Base-by-base conservation (phyloP, 2,888 invertebrate genomes). In the Euzophera pinguis region DNA sequence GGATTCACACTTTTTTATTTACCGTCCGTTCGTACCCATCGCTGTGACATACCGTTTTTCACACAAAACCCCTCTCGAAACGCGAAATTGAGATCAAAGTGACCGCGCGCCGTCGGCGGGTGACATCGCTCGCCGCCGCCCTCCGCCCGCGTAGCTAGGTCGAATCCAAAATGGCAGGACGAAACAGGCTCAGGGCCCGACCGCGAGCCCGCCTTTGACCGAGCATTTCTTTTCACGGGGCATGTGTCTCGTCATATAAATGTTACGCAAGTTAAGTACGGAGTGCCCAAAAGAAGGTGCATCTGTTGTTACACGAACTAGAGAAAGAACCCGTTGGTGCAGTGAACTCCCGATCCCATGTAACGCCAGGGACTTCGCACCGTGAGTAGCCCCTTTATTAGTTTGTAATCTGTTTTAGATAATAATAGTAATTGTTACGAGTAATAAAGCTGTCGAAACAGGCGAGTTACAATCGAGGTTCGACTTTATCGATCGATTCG, bases 241-340 rank as follows among this genome's bases (percentile, higher is more conserved):
- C 66, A 76, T 78, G 84, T 84, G 81, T 70, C 72, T 78, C 73
- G 79, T 82, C 81, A 82, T 81, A 84, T 87, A 87, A 85, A 88
- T 88, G 88, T 84, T 88, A 87, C 84, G 85, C 86, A 85, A 87
- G 81, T 80, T 76, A 70, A 77, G 72, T 74, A 76, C 73, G 69
- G 65, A 75, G 80, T 80, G 83, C 71, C 73, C 63, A 71, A 69
- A 68, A 72, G 72, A 71, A 77, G 81, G 81, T 79, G 82, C 72
- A 65, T 70, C 73, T 65, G 69, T 72, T 70, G 65, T 66, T 64
- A 62, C 62, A 65, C 66, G 75, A 75, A 71, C 75, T 73, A 71
- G 72, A 65, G 64, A 67, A 59, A 61, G 59, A 56, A 56, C 50
- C 57, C 66, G 65, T 60, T 65, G 75, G 75, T 75, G 79, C 71